Evolutionary conservation across 2,113 vertebrate genomes (phyloP).

Genomic region (Triplophysa siluroides): DNA sequence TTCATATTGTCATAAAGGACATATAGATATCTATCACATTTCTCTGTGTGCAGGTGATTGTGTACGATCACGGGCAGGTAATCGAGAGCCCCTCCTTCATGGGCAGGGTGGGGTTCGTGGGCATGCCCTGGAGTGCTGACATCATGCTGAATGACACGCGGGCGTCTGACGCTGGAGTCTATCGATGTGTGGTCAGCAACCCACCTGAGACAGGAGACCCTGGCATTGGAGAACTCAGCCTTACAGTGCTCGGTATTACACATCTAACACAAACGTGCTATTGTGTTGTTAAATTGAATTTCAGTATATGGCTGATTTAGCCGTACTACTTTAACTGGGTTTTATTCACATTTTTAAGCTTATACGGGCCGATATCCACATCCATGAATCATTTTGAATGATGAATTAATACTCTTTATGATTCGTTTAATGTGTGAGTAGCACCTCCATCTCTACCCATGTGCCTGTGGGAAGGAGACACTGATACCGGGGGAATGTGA

Average conservation of each 20-base stretch:
- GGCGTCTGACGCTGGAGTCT: constrained; percentile 74
- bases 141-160: constrained; percentile 76
- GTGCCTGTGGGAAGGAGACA: constrained; percentile 73
- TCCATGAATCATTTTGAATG: no score
- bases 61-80: constrained; percentile 78
- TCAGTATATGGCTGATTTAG: no score
- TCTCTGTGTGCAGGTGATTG: constrained; percentile 72
- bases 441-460: constrained; percentile 74
- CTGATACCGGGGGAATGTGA: constrained; percentile 70
- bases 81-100: constrained; percentile 74
- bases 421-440: constrained; percentile 39
- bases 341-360: no score
- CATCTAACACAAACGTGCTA: not conserved
- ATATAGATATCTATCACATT: no score
- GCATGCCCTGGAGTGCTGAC: constrained; percentile 73
- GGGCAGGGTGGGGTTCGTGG: constrained; percentile 75
- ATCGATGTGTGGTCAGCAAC: constrained; percentile 82
- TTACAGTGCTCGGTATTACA: constrained; percentile 74
- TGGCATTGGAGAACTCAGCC: constrained; percentile 74
- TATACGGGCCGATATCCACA: no score
- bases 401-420: no score
- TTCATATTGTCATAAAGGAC: no score
- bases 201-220: constrained; percentile 74
- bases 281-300: no score
- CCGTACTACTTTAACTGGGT: no score